phyloP scores from a whole-genome alignment of 2,113 vertebrate genomes.

The Vireo altiloquus region DNA sequence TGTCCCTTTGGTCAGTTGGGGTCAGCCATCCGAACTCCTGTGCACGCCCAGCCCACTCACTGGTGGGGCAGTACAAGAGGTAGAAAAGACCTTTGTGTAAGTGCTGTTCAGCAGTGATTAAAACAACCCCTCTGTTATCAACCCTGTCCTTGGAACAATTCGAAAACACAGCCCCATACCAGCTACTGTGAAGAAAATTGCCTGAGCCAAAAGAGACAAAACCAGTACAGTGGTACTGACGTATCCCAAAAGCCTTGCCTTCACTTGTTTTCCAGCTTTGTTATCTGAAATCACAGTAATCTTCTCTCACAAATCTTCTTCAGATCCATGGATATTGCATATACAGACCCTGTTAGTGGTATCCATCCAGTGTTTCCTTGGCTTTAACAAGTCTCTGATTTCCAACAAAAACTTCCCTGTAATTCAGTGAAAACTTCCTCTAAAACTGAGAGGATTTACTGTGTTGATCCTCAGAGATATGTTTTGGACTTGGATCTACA shows the following conservation, averaged over 20 bases:
- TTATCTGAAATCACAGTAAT: background rate
- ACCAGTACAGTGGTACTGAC: background rate
- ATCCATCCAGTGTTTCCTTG: background rate
- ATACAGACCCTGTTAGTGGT: background rate
- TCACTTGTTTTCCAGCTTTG: background rate
- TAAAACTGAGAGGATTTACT: background rate
- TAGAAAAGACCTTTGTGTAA: background rate
- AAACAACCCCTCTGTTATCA: background rate
- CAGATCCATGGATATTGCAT: background rate
- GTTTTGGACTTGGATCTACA: background rate
- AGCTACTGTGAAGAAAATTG: background rate
- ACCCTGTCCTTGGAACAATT: background rate
- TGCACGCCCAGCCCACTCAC: fast-evolving
- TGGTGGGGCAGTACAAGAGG: fast-evolving
- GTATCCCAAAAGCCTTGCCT: background rate
- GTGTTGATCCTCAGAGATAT: fast-evolving
- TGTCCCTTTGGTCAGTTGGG: background rate
- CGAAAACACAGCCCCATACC: fast-evolving
- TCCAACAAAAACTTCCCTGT: background rate
- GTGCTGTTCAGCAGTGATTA: background rate
- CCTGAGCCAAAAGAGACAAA: fast-evolving
- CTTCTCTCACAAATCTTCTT: background rate
- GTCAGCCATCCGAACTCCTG: background rate
- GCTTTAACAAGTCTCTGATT: background rate
- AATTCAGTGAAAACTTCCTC: background rate